Base-by-base conservation (phyloP, 64 coral and sea anemone genomes). In the Pocillopora verrucosa region DNA sequence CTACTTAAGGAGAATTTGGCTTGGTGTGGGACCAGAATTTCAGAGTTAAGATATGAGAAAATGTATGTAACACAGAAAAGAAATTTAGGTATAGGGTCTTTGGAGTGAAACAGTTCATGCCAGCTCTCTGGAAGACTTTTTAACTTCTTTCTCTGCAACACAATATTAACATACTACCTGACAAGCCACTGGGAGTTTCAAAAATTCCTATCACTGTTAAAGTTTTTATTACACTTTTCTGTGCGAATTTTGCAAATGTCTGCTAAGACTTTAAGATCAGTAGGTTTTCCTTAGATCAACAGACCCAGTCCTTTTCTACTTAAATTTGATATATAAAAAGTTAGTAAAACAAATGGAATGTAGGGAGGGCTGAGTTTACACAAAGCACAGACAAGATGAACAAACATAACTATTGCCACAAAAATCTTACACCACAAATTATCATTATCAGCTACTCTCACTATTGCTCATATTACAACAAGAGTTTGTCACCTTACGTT, bases 351-450 rank as follows among this genome's bases (percentile, higher is more conserved):
- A 79, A 9, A 59, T 13, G 19, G 59, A 22, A 62, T 61, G 15
- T 16, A 35, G 15, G 34, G 35, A 65, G 9, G 19, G 20, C 16
- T 19, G 80, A 62, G 36, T 83, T 83, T 83, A 24, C 11, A 83
- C 80, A 83, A 12, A 45, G 9, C 25, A 83, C 80, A 83, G 61
- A 36, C 80, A 65, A 82, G 60, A 82, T 82, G 35, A 82, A 82
- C 80, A 83, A 45, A 67, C 20, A 24, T 79, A 83, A 45, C 34
- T 41, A 60, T 63, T 60, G 58, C 36, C 2, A 30, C 13, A 36
- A 35, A 62, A 62, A 64, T 10, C 63, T 36, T 15, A 25, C 19
- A 35, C 34, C 25, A 20, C n/a, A 83, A 59, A 59, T 24, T 58
- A 51, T 4, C 41, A 51, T 51, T 51, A 7, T 51, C 41, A 51